Percentiles rank a stretch among this genome's conserved stretches.
Evolutionary conservation across 2,888 invertebrate genomes (phyloP).

Genomic region (Mystacides longicornis): DNA sequence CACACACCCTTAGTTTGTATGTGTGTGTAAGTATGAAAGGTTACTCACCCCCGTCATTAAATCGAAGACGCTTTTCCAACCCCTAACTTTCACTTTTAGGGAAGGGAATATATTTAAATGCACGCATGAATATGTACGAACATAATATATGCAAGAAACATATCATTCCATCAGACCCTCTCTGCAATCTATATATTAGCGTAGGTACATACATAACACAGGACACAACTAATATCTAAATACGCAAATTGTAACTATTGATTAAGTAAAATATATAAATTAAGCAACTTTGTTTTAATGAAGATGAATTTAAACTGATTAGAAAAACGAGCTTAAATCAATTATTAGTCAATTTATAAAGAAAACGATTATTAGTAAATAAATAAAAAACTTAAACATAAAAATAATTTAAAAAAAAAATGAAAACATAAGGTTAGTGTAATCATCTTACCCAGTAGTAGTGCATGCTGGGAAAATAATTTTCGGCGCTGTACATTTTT

Average conservation of each 20-base stretch:
- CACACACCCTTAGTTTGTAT: background rate
- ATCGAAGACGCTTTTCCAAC: constrained; percentile 29
- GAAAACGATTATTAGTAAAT: background rate
- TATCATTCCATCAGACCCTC: background rate
- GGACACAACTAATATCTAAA: background rate
- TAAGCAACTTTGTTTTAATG: background rate
- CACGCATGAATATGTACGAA: constrained; percentile 23
- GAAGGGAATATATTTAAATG: constrained; percentile 12
- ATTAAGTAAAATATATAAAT: background rate
- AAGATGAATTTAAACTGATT: background rate
- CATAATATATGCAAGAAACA: too few relatives aligned
- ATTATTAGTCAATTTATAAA: background rate
- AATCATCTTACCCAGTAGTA: constrained; percentile 16
- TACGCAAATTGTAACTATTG: background rate
- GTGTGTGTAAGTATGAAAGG: constrained; percentile 20
- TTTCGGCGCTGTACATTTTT: constrained; percentile 9
- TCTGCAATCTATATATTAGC: background rate
- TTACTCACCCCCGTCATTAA: constrained; percentile 29
- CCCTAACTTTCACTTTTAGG: constrained; percentile 19
- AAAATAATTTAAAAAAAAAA: background rate
- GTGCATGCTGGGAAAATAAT: constrained; percentile 11
- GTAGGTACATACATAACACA: background rate
- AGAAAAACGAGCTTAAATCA: too few relatives aligned
- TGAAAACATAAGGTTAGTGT: background rate
- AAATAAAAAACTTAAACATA: background rate